phyloP scores from a whole-genome alignment of 1,140 invertebrate species.

The Brachionus rotundiformis region DNA sequence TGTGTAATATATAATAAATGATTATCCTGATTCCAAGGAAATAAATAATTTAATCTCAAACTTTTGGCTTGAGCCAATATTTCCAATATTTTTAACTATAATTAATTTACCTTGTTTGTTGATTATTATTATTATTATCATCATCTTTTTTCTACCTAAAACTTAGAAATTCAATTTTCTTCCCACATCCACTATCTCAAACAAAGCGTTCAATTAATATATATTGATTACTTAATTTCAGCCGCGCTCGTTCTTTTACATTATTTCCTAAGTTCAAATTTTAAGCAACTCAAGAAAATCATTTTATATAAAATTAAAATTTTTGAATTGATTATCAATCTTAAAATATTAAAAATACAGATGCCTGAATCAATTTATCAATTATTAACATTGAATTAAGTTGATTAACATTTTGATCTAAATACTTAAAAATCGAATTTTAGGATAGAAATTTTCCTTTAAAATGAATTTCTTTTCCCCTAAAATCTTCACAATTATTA shows the following conservation, averaged over 20 bases:
- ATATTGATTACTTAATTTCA: not conserved
- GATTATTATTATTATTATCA: not conserved
- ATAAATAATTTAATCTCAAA: constrained; percentile 12
- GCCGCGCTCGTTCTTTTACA: not conserved
- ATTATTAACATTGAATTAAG: not conserved
- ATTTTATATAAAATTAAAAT: not conserved
- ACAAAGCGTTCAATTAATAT: not conserved
- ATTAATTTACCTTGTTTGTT: constrained; percentile 15
- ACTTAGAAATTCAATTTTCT: not conserved
- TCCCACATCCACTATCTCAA: not conserved
- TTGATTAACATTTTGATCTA: not conserved
- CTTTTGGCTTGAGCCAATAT: not conserved
- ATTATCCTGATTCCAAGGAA: not conserved
- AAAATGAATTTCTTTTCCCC: too few relatives aligned
- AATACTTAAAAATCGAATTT: too few relatives aligned
- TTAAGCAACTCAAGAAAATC: not conserved
- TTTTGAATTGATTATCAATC: not conserved
- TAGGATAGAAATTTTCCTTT: too few relatives aligned
- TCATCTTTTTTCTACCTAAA: not conserved
- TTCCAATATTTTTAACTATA: constrained; percentile 23
- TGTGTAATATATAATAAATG: constrained; percentile 1
- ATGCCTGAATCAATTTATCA: not conserved
- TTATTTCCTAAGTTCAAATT: not conserved
- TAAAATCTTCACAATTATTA: too few relatives aligned
- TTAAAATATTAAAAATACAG: not conserved